phyloP scores from a whole-genome alignment of 2,888 invertebrate species.

The Marasmarcha lunaedactyla region DNA sequence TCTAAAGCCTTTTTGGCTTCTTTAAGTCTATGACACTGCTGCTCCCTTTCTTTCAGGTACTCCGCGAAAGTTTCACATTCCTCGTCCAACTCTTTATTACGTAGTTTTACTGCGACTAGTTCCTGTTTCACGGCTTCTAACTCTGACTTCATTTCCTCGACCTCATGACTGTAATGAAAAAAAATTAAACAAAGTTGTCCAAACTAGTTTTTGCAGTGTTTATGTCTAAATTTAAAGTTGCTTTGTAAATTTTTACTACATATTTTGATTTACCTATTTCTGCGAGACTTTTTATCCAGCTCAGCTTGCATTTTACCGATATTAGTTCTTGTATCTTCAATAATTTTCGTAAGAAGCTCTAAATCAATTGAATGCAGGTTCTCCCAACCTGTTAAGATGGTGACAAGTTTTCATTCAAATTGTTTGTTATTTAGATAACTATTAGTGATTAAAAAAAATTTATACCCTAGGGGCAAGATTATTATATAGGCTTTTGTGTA shows the following conservation, averaged over 20 bases:
- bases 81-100: conserved; percentile 49
- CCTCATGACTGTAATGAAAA: conserved; percentile 31
- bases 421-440: too few relatives aligned
- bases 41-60: conserved; percentile 40
- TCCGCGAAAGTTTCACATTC: conserved; percentile 56
- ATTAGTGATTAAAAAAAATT: too few relatives aligned
- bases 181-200: too few relatives aligned
- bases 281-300: conserved; percentile 10
- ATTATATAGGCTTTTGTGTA: too few relatives aligned
- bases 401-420: too few relatives aligned
- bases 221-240: too few relatives aligned
- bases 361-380: conserved; percentile 57
- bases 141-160: conserved; percentile 39
- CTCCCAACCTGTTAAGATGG: conserved; percentile 40
- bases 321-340: conserved; percentile 48
- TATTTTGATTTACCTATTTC: too few relatives aligned
- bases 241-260: too few relatives aligned
- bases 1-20: conserved; percentile 35
- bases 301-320: conserved; percentile 42
- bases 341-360: conserved; percentile 46
- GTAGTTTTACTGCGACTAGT: conserved; percentile 28
- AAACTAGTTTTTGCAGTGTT: too few relatives aligned
- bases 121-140: conserved; percentile 35
- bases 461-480: too few relatives aligned
- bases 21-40: conserved; percentile 34